A percentile compares a stretch with the other conserved stretches of the same genome.
phyloP scores from a whole-genome alignment of 2,113 vertebrate species.

The Antigone vipio region DNA sequence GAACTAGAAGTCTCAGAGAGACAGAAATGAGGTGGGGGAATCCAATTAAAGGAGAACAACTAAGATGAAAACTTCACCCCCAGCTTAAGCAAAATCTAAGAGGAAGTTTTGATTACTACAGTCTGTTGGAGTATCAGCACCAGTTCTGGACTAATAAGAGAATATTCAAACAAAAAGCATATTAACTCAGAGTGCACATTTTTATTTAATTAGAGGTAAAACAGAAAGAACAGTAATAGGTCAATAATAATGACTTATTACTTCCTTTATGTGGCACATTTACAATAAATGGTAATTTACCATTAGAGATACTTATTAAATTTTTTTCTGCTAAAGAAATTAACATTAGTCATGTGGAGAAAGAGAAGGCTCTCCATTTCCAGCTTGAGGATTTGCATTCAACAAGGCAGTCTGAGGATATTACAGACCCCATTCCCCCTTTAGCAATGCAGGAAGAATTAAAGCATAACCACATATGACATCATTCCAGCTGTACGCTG shows the following conservation, averaged over 20 bases:
- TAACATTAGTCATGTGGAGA: slow-evolving; percentile 69
- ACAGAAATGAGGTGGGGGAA: background rate
- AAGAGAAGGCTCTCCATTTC: slow-evolving; percentile 61
- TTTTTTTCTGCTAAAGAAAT: slow-evolving; percentile 71
- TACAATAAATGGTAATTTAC: slow-evolving; percentile 81
- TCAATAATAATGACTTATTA: slow-evolving; percentile 79
- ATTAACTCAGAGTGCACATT: slow-evolving; percentile 75
- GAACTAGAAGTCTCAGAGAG: background rate
- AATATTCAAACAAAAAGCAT: slow-evolving; percentile 66
- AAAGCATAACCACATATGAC: slow-evolving; percentile 72
- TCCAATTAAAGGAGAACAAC: background rate
- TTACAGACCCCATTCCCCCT: slow-evolving; percentile 19
- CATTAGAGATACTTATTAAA: slow-evolving; percentile 71
- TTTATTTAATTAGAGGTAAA: slow-evolving; percentile 80
- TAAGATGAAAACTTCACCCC: background rate
- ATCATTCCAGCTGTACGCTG: slow-evolving; percentile 68
- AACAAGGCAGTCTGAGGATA: slow-evolving; percentile 57
- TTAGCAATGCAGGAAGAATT: slow-evolving; percentile 73
- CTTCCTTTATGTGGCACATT: slow-evolving; percentile 80
- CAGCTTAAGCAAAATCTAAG: background rate
- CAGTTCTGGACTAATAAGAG: slow-evolving; percentile 48
- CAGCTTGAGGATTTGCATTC: slow-evolving; percentile 68
- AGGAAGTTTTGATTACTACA: background rate
- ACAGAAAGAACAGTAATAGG: slow-evolving; percentile 76
- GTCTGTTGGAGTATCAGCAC: background rate